Conservation (phyloP, 2,113 vertebrate genomes). For the Trachemys scripta region DNA sequence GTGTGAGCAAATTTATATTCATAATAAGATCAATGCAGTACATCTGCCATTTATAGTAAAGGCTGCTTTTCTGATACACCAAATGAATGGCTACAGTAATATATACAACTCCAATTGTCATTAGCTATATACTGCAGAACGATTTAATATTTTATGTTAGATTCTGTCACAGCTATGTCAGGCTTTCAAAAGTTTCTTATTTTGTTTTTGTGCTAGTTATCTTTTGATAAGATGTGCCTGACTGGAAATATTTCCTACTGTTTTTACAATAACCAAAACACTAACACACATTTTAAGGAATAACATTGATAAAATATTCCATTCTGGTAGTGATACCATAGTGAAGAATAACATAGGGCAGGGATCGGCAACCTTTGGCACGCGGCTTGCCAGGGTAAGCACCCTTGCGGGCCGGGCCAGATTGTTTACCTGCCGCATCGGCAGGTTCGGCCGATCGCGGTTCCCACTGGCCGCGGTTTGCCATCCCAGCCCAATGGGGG, state of each 20-base stretch:
- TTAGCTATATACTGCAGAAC: not conserved
- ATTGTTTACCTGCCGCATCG: too few species aligned
- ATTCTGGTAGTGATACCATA: not conserved
- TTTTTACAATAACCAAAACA: not conserved
- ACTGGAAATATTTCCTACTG: not conserved
- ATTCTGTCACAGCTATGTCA: not conserved
- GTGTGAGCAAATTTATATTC: not conserved
- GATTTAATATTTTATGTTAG: not conserved
- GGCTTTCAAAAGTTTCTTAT: not conserved
- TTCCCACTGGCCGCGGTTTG: too few species aligned
- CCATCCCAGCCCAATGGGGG: too few species aligned
- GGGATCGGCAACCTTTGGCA: too few species aligned
- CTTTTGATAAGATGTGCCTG: not conserved
- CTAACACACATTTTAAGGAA: not conserved
- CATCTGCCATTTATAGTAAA: not conserved
- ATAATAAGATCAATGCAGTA: not conserved
- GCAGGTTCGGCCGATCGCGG: too few species aligned
- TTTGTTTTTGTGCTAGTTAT: not conserved
- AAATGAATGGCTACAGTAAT: not conserved
- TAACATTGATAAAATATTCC: not conserved
- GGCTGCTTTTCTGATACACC: not conserved
- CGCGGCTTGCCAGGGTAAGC: too few species aligned
- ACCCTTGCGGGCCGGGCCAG: too few species aligned
- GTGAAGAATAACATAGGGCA: not conserved
- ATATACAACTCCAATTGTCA: not conserved